Base-by-base conservation (phyloP, 2,888 invertebrate species). In the Pasiphila rectangulata region DNA sequence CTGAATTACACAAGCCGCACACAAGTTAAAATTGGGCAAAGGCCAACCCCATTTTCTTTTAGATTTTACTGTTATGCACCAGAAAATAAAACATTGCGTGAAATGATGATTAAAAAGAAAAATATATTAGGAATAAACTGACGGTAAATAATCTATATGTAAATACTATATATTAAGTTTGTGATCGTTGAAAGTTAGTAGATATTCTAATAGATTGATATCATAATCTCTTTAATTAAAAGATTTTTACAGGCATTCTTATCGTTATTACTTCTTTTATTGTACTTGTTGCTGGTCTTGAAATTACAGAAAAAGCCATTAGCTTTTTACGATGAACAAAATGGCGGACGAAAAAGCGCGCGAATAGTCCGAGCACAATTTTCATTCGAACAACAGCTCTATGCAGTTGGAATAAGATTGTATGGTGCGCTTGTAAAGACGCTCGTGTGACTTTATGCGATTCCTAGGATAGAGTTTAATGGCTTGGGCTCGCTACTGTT, bases 261-360 rank as follows among this genome's bases (percentile, higher is more conserved):
- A 57, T 56, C 63, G 69, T 76, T 80, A 83, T 83, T 79, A 80
- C 73, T 71, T 74, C 72, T 79, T 81, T 79, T 78, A 82, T 79
- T 76, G 76, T 69, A 83, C 84, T 83, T 83, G 83, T 85, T 83
- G 83, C 80, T 72, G 61, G 64, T 68, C 71, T 63, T 72, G 67
- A 75, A 81, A 83, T 80, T 79, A 79, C 77, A 66, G 53, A 73
- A 61, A 68, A 70, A 64, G 70, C 69, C 69, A 82, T 84, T 84
- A 84, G 82, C 78, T 80, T 82, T 86, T 86, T 84, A 85, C 81
- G 85, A 75, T 64, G 69, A 74, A 79, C 82, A 76, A 83, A 86
- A 85, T 84, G 81, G 82, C 79, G 73, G 66, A 66, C 63, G 62
- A 69, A 67, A 75, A 72, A 71, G 68, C 63, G 65, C 50, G 58